phyloP scores from a whole-genome alignment of 2,888 invertebrate genomes.

The Mimachlamys varia region DNA sequence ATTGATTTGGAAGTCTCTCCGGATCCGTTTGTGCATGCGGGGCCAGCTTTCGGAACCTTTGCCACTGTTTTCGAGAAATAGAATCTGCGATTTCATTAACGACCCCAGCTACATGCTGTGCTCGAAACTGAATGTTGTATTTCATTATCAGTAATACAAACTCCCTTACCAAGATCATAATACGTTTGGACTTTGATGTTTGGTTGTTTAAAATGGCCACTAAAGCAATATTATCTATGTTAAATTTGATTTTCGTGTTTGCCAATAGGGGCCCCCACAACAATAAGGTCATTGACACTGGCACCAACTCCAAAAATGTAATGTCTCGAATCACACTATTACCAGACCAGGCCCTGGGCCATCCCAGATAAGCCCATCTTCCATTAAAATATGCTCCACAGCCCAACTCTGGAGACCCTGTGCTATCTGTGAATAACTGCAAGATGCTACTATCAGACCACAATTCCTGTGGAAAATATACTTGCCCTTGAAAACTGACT shows the following conservation, averaged over 20 bases:
- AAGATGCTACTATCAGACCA: too few relatives aligned
- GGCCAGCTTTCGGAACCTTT: constrained; percentile 28
- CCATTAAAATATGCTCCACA: too few relatives aligned
- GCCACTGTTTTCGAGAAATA: constrained; percentile 47
- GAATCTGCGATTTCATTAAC: constrained; percentile 46
- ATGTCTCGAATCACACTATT: background rate
- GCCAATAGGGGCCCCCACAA: background rate
- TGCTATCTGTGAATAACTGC: background rate
- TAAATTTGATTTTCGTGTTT: background rate
- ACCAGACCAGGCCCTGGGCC: background rate
- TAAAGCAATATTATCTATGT: background rate
- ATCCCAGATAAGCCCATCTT: background rate
- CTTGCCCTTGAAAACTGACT: too few relatives aligned
- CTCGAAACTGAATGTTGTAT: background rate
- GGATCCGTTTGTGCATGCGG: constrained; percentile 37
- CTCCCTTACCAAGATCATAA: background rate
- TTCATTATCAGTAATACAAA: background rate
- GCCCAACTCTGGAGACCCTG: background rate
- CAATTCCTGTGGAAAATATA: too few relatives aligned
- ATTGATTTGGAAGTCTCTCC: constrained; percentile 29
- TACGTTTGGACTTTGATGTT: background rate
- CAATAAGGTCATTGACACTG: background rate
- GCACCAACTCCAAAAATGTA: background rate
- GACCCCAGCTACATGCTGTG: background rate
- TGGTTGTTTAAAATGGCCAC: background rate